Conservation (phyloP, 2,113 vertebrate species). For the Chaetura pelagica region DNA sequence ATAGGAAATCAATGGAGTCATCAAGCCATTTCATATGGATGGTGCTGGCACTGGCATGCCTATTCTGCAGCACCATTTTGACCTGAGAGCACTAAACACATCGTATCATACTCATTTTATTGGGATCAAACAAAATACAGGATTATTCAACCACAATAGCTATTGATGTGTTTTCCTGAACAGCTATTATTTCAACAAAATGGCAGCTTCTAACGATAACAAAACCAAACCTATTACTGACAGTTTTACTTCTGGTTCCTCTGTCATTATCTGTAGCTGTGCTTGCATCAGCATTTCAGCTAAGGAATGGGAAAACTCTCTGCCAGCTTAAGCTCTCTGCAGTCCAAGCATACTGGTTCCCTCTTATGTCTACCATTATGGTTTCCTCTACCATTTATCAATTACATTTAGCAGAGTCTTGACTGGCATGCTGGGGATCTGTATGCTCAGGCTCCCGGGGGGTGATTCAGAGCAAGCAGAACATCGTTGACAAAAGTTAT, state of each 20-base stretch:
- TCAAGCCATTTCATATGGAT: not conserved
- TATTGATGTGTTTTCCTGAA: not conserved
- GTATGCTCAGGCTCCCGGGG: not conserved
- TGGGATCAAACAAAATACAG: not conserved
- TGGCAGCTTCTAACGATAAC: not conserved
- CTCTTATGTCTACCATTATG: not conserved
- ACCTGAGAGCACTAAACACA: not conserved
- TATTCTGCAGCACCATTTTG: not conserved
- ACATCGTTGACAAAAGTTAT: not conserved
- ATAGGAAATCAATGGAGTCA: not conserved
- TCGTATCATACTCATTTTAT: not conserved
- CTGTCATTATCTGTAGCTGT: not conserved
- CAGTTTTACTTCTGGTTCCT: not conserved
- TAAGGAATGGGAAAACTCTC: not conserved
- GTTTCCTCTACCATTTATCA: not conserved
- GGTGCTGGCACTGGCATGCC: not conserved
- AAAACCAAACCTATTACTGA: not conserved
- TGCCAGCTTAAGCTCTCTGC: not conserved
- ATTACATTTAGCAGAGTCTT: not conserved
- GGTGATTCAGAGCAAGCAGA: not conserved
- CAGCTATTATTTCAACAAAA: not conserved
- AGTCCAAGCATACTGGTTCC: not conserved
- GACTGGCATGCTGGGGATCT: not conserved
- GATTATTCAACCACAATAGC: accelerated
- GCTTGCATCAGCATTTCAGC: not conserved